Evolutionary conservation across 30 jellyfish, hydroid and myxozoan species (phyloP), one percentile per base, ranked within the genome.

Genomic region (Chrysaora quinquecirrha): DNA sequence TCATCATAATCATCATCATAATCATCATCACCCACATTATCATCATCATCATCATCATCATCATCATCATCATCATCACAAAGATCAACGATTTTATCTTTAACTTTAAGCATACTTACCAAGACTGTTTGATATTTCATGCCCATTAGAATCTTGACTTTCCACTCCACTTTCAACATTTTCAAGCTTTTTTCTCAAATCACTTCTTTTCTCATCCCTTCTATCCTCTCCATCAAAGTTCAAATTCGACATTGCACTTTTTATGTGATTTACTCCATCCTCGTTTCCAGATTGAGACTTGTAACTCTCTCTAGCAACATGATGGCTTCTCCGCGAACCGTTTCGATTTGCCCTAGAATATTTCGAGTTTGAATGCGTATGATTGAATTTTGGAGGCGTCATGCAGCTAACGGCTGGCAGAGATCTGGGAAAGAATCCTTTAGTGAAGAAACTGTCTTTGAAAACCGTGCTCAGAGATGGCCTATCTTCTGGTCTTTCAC

Each of bases 401-500:
- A 93, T 96, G 73, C 97, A 93, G 48, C 98, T 87, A 23, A 93
- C 85, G 0, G 98, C 25, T 10, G 98, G 98, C 30, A 93, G 64
- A n/a, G 90, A 61, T 11, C 92, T 83, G 12, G 98, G 98, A 34
- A 93, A 83, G 89, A 86, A 93, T 12, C 98, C 98, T 72, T 89
- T 69, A 11, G 97, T 93, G 80, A 93, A 93, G 86, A 93, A 93
- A 63, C 89, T 96, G 85, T 93, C 97, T 24, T 93, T 80, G 46
- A 86, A 81, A 7, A 93, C 94, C 33, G 92, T 22, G 50, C 71
- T 79, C 29, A 93, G 88, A 24, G 89, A n/a, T 29, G 98, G 98
- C 87, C 98, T 52, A 68, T 86, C 95, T 78, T 93, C 97, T 10
- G 98, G 98, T 47, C 95, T 75, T 35, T 93, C 98, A 79, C 96